Evolutionary conservation across 2,797 vertebrate species (phyloP).

Genomic region (Acrossocheilus wenchowensis): DNA sequence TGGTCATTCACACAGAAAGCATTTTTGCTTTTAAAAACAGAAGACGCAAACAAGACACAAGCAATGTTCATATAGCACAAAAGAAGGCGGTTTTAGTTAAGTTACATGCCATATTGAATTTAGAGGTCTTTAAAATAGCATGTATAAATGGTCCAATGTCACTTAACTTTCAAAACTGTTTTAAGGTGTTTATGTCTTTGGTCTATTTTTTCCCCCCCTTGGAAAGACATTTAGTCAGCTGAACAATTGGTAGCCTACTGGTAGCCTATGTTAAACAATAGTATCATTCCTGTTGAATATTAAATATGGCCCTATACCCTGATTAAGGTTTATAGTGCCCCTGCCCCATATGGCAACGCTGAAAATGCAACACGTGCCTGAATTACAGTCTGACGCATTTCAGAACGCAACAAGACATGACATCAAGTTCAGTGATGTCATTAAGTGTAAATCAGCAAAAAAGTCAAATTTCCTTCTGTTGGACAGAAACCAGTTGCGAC

Average conservation of each 20-base stretch:
- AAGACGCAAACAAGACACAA: neutral
- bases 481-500: constrained; percentile 28
- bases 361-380: neutral
- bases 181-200: no score
- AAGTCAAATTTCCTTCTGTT: neutral
- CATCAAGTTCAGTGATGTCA: neutral
- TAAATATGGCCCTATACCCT: neutral
- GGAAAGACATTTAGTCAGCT: neutral
- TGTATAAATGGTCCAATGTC: no score
- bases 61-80: neutral
- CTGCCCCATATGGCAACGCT: neutral
- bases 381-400: neutral
- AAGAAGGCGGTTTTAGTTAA: neutral
- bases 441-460: neutral
- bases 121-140: neutral
- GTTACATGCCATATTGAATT: neutral
- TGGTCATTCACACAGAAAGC: neutral
- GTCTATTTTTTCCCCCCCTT: neutral
- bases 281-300: neutral
- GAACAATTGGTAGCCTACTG: neutral
- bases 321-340: neutral
- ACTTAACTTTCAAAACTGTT: no score
- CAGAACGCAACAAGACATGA: neutral
- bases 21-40: neutral
- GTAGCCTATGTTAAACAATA: neutral